Evolutionary conservation across 2,888 invertebrate species (phyloP), one percentile per base, ranked within the genome.

Genomic region (Meganola albula): DNA sequence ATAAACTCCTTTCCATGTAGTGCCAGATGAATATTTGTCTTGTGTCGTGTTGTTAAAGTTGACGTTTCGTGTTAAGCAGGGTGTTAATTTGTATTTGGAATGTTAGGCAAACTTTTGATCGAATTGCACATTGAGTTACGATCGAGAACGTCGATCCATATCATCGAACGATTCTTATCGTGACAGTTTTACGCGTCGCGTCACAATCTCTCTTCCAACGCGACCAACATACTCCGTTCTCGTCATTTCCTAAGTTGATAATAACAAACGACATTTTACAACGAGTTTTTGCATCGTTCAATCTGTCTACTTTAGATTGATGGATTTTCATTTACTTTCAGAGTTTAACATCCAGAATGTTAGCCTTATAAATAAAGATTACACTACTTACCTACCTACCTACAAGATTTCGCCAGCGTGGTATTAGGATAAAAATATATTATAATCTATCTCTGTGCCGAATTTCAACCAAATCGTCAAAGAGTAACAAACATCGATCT

Each of bases 131-230:
- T 57, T 51, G 58, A 53, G 58, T 46, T 53, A 48, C 64, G 65
- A 68, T 64, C 58, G 64, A 67, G 39, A 41, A 67, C 63, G 53
- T 57, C 63, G 76, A 80, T 78, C 58, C 52, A 61, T 74, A 79
- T 80, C 82, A 68, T 48, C 34, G 59, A 72, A 71, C 61, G 82
- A 82, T 79, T 65, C 68, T 71, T 76, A 83, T 82, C 80, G 57
- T 54, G 82, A 75, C 79, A 80, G 75, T 75, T 82, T 79, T 76
- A 80, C 78, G 77, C 78, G 73, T 69, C 64, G 63, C 54, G 63
- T 73, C 67, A 63, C 65, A 57, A 65, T 67, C 70, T 67, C 62
- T 59, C 67, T 67, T 58, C 61, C 54, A 60, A 60, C 63, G 62
- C 63, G 57, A 50, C 44, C 55, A 44, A 49, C 48, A 52, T 46